Conservation (phyloP, 2,113 vertebrate genomes). For the Rhea americana region DNA sequence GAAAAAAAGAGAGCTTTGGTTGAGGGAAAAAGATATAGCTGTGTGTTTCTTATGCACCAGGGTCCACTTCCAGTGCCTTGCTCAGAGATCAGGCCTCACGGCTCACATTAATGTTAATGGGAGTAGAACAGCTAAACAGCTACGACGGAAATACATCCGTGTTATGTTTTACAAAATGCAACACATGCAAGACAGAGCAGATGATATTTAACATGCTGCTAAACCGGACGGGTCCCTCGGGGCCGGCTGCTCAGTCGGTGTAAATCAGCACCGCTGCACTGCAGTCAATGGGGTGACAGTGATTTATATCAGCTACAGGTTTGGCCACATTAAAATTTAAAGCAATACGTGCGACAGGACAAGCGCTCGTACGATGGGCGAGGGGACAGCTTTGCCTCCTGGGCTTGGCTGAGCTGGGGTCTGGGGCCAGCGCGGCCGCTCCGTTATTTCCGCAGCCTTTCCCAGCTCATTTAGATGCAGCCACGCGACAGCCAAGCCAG, state of each 20-base stretch:
- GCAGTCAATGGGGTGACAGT: fast-evolving
- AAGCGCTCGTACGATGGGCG: background rate
- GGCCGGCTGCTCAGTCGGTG: background rate
- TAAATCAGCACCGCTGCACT: background rate
- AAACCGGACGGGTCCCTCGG: background rate
- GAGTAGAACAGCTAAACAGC: background rate
- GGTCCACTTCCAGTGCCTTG: background rate
- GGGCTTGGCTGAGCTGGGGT: background rate
- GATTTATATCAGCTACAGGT: fast-evolving
- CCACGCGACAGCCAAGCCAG: fast-evolving
- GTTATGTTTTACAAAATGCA: background rate
- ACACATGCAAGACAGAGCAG: fast-evolving
- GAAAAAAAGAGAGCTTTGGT: background rate
- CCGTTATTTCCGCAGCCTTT: background rate
- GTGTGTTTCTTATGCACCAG: background rate
- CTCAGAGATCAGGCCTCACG: background rate
- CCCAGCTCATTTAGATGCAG: background rate
- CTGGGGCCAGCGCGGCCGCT: background rate
- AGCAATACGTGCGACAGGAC: background rate
- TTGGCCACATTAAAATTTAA: background rate
- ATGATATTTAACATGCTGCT: fast-evolving
- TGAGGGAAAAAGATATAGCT: background rate
- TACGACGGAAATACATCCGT: background rate
- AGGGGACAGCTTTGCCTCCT: too few species aligned
- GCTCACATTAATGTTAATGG: background rate